Conservation (phyloP, 2,797 vertebrate genomes). For the Lindbergichthys nudifrons region DNA sequence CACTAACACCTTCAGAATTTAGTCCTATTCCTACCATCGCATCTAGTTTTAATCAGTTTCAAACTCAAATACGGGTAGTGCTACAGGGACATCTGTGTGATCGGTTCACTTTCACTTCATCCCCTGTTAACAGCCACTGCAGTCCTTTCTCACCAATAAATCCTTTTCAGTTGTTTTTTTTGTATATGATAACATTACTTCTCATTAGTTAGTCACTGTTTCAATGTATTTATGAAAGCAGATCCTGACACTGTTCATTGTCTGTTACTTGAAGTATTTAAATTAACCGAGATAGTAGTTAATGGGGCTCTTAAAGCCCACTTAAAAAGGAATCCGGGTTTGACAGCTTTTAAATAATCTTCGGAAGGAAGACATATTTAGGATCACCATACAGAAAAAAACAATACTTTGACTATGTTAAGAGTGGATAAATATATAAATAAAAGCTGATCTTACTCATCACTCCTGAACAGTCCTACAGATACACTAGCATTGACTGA, state of each 20-base stretch:
- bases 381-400: not conserved
- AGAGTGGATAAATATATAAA: not conserved
- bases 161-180: not conserved
- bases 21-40: not conserved
- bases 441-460: constrained; percentile 12
- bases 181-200: not conserved
- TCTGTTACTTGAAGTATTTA: not conserved
- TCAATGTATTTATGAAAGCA: not conserved
- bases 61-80: not conserved
- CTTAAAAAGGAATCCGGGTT: not conserved
- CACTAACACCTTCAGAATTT: constrained; percentile 3
- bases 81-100: not conserved
- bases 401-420: not conserved
- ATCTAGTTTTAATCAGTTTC: constrained; percentile 5
- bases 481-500: not conserved
- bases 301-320: not conserved
- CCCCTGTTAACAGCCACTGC: not conserved
- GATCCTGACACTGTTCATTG: not conserved
- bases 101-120: constrained; percentile 6
- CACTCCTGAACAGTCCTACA: constrained; percentile 7
- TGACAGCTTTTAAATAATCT: not conserved
- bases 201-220: not conserved
- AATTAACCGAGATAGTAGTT: not conserved
- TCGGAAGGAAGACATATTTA: not conserved
- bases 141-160: not conserved